Base-by-base conservation (phyloP, 2,797 vertebrate species). In the Ispidina picta region DNA sequence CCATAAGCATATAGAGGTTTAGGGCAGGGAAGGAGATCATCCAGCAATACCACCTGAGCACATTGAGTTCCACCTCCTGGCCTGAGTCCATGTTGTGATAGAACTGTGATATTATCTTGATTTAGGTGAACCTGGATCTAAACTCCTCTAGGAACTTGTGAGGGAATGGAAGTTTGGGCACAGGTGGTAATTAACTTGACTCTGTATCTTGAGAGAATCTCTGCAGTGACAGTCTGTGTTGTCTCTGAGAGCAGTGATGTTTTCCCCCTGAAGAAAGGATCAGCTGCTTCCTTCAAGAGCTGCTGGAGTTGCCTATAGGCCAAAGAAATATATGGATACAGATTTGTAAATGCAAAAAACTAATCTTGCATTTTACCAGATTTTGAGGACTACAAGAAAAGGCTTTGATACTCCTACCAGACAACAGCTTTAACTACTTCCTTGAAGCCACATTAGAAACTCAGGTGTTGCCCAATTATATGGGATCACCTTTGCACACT, bases 101-200 rank as follows among this genome's bases (percentile, higher is more conserved):
- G 10, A 55, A 15, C 20, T 85, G 41, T 22, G 12, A 51, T 71
- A 39, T 46, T 49, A 69, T 8, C 15, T 76, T 74, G 12, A 59
- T 43, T 46, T 70, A 48, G 18, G 4, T 54, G 4, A 79, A 15
- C 26, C 29, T 65, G 23, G 29, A 49, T 71, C 26, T 89, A 19
- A 71, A 33, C 26, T 59, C 55, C 15, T 46, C 54, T 29, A 31
- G 33, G n/a, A 86, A n/a, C 14, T 39, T 59, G 21, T 4, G 35
- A 41, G 14, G 25, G 25, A 88, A 49, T 44, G 12, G 13, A 64
- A 51, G 6, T 68, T 71, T 39, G 72, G 0, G 20, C 46, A 35
- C 0, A 0, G 4, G 2, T 54, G 17, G 33, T 62, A 62, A 66
- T 39, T 71, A 48, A 48, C 14, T 68, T 33, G 8, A 62, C 14